phyloP scores from a whole-genome alignment of 2,888 invertebrate genomes.

The Molanna angustata region DNA sequence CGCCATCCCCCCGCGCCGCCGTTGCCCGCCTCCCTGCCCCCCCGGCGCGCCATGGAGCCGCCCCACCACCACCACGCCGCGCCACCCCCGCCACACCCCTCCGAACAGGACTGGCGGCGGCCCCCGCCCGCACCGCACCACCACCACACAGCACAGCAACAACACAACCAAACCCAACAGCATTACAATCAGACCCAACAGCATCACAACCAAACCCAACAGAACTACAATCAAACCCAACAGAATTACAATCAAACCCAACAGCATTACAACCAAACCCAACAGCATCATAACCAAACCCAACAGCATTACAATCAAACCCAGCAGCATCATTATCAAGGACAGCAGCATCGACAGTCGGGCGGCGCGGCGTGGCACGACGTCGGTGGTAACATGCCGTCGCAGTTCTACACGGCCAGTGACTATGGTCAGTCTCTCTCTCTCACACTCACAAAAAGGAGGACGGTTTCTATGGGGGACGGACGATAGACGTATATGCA shows the following conservation, averaged over 20 bases:
- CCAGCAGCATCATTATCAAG: constrained; percentile 23
- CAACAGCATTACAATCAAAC: neutral
- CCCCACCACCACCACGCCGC: constrained; percentile 23
- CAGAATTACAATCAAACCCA: constrained; percentile 1
- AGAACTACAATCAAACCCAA: too few species aligned
- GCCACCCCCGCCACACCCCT: neutral
- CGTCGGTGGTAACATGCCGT: constrained; percentile 38
- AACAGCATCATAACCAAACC: constrained; percentile 24
- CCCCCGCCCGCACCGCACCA: too few species aligned
- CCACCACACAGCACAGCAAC: too few species aligned
- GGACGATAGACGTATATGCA: too few species aligned
- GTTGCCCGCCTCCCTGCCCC: constrained; percentile 42
- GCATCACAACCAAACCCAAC: constrained; percentile 22
- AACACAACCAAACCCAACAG: too few species aligned
- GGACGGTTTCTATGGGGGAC: too few species aligned
- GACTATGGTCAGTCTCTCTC: constrained; percentile 50
- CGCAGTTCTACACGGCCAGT: constrained; percentile 48
- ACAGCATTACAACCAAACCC: constrained; percentile 23
- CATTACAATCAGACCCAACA: constrained; percentile 9
- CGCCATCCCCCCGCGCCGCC: constrained; percentile 40
- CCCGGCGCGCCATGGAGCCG: constrained; percentile 19
- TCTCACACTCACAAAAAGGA: too few species aligned
- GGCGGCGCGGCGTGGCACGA: neutral
- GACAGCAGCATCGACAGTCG: constrained; percentile 16
- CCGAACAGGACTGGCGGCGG: neutral